Percentiles rank a stretch among this genome's conserved stretches.
phyloP scores from a whole-genome alignment of 2,888 invertebrate genomes.

The Callimorpha dominula region DNA sequence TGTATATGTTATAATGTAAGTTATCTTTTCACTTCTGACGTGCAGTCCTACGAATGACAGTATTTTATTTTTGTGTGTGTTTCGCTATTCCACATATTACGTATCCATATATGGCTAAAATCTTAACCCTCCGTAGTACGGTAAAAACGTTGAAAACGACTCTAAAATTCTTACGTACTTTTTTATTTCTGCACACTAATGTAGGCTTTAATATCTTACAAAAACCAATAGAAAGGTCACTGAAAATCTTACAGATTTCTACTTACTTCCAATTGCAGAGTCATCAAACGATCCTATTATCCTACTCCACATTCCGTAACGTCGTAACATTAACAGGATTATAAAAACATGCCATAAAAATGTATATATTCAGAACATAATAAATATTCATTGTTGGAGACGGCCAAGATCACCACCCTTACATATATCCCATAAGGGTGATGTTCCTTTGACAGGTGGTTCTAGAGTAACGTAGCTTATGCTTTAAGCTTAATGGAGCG shows the following conservation, averaged over 20 bases:
- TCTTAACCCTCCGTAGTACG: too few relatives aligned
- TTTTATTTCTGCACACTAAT: not conserved
- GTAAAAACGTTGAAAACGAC: not conserved
- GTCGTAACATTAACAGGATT: conserved; percentile 66
- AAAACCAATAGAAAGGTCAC: not conserved
- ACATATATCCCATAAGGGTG: conserved; percentile 25
- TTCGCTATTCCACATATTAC: too few relatives aligned
- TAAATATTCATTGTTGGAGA: conserved; percentile 57
- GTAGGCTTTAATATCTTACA: not conserved
- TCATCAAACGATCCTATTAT: conserved; percentile 28
- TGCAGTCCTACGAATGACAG: too few relatives aligned
- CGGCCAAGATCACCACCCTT: conserved; percentile 15
- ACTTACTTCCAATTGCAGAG: conserved; percentile 28
- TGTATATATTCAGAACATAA: conserved; percentile 57
- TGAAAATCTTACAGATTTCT: not conserved
- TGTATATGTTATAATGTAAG: too few relatives aligned
- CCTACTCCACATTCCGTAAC: conserved; percentile 42
- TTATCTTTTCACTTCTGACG: too few relatives aligned
- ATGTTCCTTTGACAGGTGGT: conserved; percentile 30
- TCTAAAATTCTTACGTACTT: not conserved
- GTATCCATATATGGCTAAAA: too few relatives aligned
- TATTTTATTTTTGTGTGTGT: too few relatives aligned
- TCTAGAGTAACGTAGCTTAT: conserved; percentile 51
- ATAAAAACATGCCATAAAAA: conserved; percentile 73
- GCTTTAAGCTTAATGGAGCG: conserved; percentile 63